Conservation (phyloP, 2,797 vertebrate genomes). For the Clarias pachynema region DNA sequence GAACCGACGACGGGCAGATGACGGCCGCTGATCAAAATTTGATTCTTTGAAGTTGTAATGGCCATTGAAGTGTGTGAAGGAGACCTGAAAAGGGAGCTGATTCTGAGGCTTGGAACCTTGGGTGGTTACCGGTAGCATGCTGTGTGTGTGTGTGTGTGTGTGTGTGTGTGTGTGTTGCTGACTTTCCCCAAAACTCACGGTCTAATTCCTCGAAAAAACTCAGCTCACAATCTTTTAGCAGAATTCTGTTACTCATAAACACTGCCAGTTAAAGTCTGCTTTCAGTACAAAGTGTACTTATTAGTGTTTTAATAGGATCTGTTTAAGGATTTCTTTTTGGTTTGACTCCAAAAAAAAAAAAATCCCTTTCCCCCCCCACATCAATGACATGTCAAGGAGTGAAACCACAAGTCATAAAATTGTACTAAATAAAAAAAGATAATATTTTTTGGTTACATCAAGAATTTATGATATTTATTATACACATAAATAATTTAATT, state of each 20-base stretch:
- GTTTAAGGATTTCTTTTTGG: not conserved
- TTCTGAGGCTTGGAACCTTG: constrained; percentile 86
- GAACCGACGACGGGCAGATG: constrained; percentile 91
- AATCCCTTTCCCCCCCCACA: too few relatives aligned
- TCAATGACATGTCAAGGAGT: not conserved
- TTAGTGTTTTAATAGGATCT: not conserved
- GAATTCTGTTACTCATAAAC: constrained; percentile 70
- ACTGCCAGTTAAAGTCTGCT: constrained; percentile 33
- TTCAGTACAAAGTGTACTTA: not conserved
- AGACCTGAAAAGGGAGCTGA: constrained; percentile 88
- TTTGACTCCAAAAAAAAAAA: not conserved
- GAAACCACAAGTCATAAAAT: not conserved
- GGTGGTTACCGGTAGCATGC: constrained; percentile 92
- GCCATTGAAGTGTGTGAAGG: constrained; percentile 99
- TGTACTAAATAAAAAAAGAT: not conserved
- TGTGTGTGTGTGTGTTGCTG: constrained; percentile 67
- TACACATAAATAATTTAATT: not conserved
- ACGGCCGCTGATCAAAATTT: constrained; percentile 97
- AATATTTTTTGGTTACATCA: not conserved
- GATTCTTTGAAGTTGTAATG: constrained; percentile 99
- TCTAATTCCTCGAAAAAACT: not conserved
- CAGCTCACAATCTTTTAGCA: not conserved
- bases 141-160: constrained; percentile 70
- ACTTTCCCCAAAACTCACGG: constrained; percentile 33
- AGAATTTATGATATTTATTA: not conserved